Evolutionary conservation across 2,797 vertebrate species (phyloP), one percentile per base, ranked within the genome.

Genomic region (Iguana delicatissima): DNA sequence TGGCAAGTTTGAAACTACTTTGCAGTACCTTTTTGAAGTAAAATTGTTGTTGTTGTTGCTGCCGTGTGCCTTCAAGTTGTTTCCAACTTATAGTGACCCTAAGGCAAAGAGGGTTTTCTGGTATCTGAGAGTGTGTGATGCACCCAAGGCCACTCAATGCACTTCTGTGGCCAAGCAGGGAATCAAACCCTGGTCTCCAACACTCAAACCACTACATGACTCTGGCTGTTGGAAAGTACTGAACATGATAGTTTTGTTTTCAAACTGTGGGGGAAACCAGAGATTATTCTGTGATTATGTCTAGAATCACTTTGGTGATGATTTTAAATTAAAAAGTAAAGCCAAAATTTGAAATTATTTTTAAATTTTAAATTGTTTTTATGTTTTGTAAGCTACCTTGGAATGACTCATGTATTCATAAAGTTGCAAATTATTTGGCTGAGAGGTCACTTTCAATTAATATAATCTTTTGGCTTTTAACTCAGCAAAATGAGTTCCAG

Each of bases 401-500:
- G 50, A 6, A 22, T 86, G 22, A 74, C 32, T 74, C 72, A 26
- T 74, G 2, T 74, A 22, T 52, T 86, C 29, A 38, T 14, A 86
- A 35, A 86, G 57, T 14, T 38, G 10, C 12, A 50, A 50, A 50
- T 29, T 50, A 50, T 50, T 50, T 24, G 42, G 35, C 76, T 77
- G 10, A 8, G 22, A 42, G 22, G 42, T 52, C 20, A 32, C 38
- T 73, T 32, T 74, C 84, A 69, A 55, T 74, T 89, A 82, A 87
- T 87, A 72, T n/a, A 6, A 77, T 67, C 1, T 90, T 86, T 88
- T 80, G 73, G 0, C 20, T 0, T 79, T 86, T 90, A 73, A 89
- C 67, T 62, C 94, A 99, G 99, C 98, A 99, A 98, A 99, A 98
- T 0, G 98, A 99, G 93, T 99, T 99, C 92, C 99, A 99, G 98